Evolutionary conservation across 2,888 invertebrate species (phyloP).

Genomic region (Gerosis bhagava): DNA sequence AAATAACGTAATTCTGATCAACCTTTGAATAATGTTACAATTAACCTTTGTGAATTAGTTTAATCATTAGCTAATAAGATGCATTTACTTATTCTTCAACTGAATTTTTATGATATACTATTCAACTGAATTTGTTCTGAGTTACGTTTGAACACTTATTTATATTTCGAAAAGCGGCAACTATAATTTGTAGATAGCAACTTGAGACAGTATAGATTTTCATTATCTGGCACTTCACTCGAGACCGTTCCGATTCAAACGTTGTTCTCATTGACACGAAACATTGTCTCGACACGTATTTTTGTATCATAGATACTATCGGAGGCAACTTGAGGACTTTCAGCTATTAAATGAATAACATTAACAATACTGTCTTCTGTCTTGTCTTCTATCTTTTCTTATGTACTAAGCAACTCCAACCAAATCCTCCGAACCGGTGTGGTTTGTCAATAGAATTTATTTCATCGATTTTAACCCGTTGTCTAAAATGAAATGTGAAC

Average conservation of each 20-base stretch:
- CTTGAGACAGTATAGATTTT: slow-evolving; percentile 35
- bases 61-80: no score
- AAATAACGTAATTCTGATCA: background rate
- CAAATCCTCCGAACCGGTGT: slow-evolving; percentile 27
- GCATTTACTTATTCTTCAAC: no score
- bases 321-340: slow-evolving; percentile 17
- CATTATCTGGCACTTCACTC: slow-evolving; percentile 34
- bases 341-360: slow-evolving; percentile 20
- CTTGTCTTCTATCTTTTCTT: slow-evolving; percentile 24
- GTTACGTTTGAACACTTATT: slow-evolving; percentile 3
- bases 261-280: slow-evolving; percentile 21
- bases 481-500: slow-evolving; percentile 12
- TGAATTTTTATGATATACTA: no score
- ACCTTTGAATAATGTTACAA: no score
- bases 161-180: slow-evolving; percentile 25
- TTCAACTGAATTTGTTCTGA: background rate
- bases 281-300: slow-evolving; percentile 23
- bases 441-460: slow-evolving; percentile 35
- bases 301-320: slow-evolving; percentile 16
- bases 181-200: slow-evolving; percentile 40
- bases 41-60: no score
- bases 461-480: slow-evolving; percentile 32
- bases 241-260: slow-evolving; percentile 10
- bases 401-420: slow-evolving; percentile 29
- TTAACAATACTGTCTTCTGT: slow-evolving; percentile 31